These are phyloP conservation scores for Anguilla marmorata DNA, from an alignment of 2,797 vertebrate species.

Conservation along the genomic window DNA sequence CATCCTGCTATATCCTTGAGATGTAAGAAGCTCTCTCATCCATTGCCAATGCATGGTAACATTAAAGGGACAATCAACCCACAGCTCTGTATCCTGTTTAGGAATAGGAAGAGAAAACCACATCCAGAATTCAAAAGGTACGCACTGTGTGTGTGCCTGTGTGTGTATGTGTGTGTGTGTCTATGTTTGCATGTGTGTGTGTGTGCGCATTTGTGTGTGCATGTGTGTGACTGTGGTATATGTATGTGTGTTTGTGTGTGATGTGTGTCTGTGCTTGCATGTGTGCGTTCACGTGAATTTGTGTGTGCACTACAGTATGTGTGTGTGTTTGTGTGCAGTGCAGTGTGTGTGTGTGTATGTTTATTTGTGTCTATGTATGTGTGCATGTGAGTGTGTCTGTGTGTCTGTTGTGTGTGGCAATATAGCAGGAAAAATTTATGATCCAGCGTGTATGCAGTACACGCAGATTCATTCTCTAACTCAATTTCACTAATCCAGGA, in stretches of 20 bases:
- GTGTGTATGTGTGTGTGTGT: not conserved
- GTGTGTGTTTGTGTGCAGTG: conserved; percentile 71
- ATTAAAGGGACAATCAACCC: conserved; percentile 16
- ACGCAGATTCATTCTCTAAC: not conserved
- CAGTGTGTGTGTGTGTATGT: not conserved
- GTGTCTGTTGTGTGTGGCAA: not conserved
- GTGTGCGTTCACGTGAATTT: no score
- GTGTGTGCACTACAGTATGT: no score
- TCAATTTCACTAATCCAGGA: no score
- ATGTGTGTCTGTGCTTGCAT: no score
- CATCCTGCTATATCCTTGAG: conserved; percentile 3
- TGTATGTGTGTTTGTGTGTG: no score
- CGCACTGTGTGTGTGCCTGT: conserved; percentile 24
- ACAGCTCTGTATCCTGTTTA: conserved; percentile 28
- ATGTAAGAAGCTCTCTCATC: not conserved
- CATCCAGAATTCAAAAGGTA: conserved; percentile 1
- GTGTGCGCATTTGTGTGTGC: not conserved
- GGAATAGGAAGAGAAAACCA: conserved; percentile 20
- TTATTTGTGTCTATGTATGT: not conserved
- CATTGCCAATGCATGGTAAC: conserved; percentile 19
- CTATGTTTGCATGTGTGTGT: not conserved
- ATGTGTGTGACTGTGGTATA: no score
- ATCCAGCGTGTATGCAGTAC: conserved; percentile 20
- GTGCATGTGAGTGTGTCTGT: not conserved
- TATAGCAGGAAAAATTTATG: not conserved